Evolutionary conservation across 2,888 invertebrate species (phyloP).

Genomic region (Pristionchus entomophagus): DNA sequence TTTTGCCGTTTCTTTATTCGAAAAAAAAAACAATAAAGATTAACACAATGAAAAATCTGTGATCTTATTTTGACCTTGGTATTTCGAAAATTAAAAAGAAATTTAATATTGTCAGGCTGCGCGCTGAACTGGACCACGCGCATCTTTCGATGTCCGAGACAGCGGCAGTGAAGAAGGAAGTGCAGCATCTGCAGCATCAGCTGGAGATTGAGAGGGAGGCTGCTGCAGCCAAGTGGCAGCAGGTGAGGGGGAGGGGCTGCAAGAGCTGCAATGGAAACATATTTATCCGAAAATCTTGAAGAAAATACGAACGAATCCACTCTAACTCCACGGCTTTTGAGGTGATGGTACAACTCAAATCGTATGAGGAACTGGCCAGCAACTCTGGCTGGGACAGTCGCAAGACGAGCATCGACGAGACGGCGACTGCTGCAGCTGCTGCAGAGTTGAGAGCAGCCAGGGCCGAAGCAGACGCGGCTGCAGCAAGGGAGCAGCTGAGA

Average conservation of each 20-base stretch:
- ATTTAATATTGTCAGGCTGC: not conserved
- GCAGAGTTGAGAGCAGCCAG: conserved; percentile 2
- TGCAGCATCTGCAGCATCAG: conserved; percentile 36
- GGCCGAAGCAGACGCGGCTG: conserved; percentile 10
- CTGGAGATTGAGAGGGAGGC: conserved; percentile 54
- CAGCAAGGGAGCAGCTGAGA: not conserved
- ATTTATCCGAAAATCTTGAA: not conserved
- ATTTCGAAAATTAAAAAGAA: not conserved
- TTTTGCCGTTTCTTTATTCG: not conserved
- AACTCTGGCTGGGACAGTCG: conserved; percentile 37
- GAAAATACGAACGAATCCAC: not conserved
- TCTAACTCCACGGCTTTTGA: not conserved
- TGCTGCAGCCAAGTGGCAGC: conserved; percentile 53
- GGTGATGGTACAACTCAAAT: conserved; percentile 39
- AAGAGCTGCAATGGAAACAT: no score
- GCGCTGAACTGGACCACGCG: conserved; percentile 46
- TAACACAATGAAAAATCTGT: no score
- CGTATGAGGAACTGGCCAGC: conserved; percentile 30
- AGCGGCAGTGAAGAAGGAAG: conserved; percentile 46
- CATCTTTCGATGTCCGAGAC: conserved; percentile 47
- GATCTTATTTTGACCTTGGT: not conserved
- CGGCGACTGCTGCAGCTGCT: conserved; percentile 1
- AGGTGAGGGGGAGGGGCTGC: conserved; percentile 36
- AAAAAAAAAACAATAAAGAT: not conserved
- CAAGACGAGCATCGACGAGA: conserved; percentile 42